Conservation (phyloP, 2,888 invertebrate species). For the Cepaea hortensis region DNA sequence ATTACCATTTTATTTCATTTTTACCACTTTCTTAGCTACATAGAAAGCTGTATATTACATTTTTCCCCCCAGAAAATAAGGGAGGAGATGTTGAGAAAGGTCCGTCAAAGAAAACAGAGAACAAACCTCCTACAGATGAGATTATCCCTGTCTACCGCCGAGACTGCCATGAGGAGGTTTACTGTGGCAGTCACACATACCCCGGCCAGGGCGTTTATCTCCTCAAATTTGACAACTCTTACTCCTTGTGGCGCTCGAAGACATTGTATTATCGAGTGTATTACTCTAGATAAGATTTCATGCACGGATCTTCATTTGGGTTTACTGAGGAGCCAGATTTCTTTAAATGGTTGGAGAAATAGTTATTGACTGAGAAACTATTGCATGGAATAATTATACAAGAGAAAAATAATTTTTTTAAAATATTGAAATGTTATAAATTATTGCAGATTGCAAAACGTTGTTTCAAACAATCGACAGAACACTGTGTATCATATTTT, state of each 20-base stretch:
- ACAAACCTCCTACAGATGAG: conserved; percentile 84
- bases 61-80: conserved; percentile 56
- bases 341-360: not conserved
- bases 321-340: too few relatives aligned
- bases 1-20: not conserved
- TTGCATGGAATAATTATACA: too few relatives aligned
- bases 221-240: conserved; percentile 99
- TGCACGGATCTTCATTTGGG: not conserved
- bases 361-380: not conserved
- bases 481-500: not conserved
- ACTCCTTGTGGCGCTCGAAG: conserved; percentile 99
- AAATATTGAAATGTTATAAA: too few relatives aligned
- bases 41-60: not conserved
- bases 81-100: conserved; percentile 82
- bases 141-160: conserved; percentile 96
- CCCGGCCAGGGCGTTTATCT: conserved; percentile 98
- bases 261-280: conserved; percentile 98
- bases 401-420: too few relatives aligned
- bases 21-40: not conserved
- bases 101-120: conserved; percentile 63
- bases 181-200: conserved; percentile 96
- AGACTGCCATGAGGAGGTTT: conserved; percentile 97
- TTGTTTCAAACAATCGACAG: not conserved
- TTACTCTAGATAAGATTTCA: conserved; percentile 81
- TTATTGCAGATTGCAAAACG: not conserved